Conservation (phyloP, 2,888 invertebrate species). For the Brenthis hecate region DNA sequence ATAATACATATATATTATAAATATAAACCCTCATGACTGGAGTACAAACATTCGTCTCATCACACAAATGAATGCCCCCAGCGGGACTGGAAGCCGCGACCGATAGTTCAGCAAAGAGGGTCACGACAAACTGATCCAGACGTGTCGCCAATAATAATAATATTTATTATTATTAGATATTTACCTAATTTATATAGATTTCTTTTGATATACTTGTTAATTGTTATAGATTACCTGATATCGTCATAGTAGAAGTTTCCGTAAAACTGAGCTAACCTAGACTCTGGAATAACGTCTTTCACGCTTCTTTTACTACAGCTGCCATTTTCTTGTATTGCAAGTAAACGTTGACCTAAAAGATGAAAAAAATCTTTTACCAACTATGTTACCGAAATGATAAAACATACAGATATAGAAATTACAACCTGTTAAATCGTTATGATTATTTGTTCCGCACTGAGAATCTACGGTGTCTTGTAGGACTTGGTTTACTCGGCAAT, state of each 20-base stretch:
- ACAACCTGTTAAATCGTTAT: slow-evolving; percentile 64
- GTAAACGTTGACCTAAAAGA: slow-evolving; percentile 28
- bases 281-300: slow-evolving; percentile 85
- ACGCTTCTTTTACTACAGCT: slow-evolving; percentile 73
- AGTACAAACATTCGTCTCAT: too few species aligned
- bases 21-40: too few species aligned
- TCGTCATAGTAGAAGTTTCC: slow-evolving; percentile 82
- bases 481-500: slow-evolving; percentile 72
- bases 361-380: slow-evolving; percentile 5
- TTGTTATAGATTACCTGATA: slow-evolving; percentile 53
- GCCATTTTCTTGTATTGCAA: slow-evolving; percentile 59
- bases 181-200: too few species aligned
- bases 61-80: too few species aligned
- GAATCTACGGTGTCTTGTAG: slow-evolving; percentile 66
- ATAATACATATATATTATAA: too few species aligned
- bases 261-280: slow-evolving; percentile 83
- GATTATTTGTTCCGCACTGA: slow-evolving; percentile 59
- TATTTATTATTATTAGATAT: too few species aligned
- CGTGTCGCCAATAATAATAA: too few species aligned
- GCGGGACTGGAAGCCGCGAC: too few species aligned
- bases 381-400: not conserved
- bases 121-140: too few species aligned
- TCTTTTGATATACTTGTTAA: not conserved
- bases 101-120: too few species aligned
- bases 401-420: not conserved